Percentiles rank a stretch among this genome's conserved stretches.
Evolutionary conservation across 2,888 invertebrate species (phyloP).

Genomic region (Callinectes sapidus): DNA sequence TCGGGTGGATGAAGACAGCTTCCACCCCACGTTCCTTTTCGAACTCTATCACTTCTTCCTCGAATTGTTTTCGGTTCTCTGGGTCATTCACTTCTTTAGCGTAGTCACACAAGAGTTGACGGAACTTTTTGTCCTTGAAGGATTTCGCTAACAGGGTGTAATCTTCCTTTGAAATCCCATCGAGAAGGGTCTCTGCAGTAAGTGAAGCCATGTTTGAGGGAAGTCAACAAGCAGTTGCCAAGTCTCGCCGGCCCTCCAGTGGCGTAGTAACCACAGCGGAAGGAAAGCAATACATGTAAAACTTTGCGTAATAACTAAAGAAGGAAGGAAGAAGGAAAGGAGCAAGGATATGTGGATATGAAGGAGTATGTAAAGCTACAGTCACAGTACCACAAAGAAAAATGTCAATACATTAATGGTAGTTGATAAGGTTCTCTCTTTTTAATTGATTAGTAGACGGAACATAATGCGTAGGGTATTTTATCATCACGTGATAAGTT

Average conservation of each 20-base stretch:
- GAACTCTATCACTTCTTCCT: constrained; percentile 49
- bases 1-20: constrained; percentile 50
- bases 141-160: constrained; percentile 48
- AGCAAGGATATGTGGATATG: not conserved
- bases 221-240: constrained; percentile 1
- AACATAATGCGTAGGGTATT: not conserved
- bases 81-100: constrained; percentile 54
- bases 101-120: constrained; percentile 49
- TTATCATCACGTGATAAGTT: not conserved
- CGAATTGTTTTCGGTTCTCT: constrained; percentile 53
- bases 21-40: constrained; percentile 60
- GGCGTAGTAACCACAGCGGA: not conserved
- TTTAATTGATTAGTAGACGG: not conserved
- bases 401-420: too few relatives aligned
- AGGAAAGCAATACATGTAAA: too few relatives aligned
- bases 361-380: not conserved
- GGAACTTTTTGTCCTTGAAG: constrained; percentile 55
- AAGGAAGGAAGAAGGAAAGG: not conserved
- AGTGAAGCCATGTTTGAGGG: constrained; percentile 54
- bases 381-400: too few relatives aligned
- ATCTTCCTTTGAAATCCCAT: constrained; percentile 49
- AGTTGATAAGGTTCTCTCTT: too few relatives aligned
- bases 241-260: not conserved
- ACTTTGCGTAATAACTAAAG: too few relatives aligned
- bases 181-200: not conserved